Evolutionary conservation across 1,140 invertebrate species (phyloP).

Genomic region (Neodiprion fabricii): DNA sequence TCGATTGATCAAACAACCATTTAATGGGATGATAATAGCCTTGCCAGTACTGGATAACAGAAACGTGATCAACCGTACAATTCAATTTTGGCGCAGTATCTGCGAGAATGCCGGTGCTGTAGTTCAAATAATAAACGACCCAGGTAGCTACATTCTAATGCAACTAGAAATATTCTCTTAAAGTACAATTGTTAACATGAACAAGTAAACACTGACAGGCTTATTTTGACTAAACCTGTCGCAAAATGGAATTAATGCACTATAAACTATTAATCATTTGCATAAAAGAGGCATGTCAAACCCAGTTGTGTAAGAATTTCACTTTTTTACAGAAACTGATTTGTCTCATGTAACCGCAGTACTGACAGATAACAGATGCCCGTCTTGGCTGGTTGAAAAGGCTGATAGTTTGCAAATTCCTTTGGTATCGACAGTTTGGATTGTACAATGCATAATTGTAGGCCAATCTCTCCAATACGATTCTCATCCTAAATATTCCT

Average conservation of each 20-base stretch:
- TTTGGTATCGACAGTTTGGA: constrained; percentile 65
- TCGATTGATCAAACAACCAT: constrained; percentile 57
- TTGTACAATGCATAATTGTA: constrained; percentile 66
- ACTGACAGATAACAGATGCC: constrained; percentile 64
- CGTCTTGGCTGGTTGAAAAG: constrained; percentile 62
- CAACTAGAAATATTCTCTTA: not conserved
- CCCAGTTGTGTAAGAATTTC: not conserved
- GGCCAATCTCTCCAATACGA: constrained; percentile 57
- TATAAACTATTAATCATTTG: constrained; percentile 13
- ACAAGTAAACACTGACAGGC: no score
- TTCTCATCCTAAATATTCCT: constrained; percentile 39
- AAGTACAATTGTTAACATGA: no score
- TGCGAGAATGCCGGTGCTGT: constrained; percentile 66
- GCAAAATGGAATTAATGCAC: constrained; percentile 6
- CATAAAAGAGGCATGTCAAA: no score
- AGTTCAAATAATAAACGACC: constrained; percentile 53
- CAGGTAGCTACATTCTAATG: constrained; percentile 34
- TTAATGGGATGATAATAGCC: constrained; percentile 59
- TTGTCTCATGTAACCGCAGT: constrained; percentile 59
- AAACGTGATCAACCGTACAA: constrained; percentile 50
- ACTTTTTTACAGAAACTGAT: constrained; percentile 49
- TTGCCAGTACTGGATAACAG: constrained; percentile 60
- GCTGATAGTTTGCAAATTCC: constrained; percentile 63
- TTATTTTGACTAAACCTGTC: no score
- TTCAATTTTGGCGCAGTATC: constrained; percentile 65